phyloP scores from a whole-genome alignment of 2,888 invertebrate species.

The Brachyptera risi region DNA sequence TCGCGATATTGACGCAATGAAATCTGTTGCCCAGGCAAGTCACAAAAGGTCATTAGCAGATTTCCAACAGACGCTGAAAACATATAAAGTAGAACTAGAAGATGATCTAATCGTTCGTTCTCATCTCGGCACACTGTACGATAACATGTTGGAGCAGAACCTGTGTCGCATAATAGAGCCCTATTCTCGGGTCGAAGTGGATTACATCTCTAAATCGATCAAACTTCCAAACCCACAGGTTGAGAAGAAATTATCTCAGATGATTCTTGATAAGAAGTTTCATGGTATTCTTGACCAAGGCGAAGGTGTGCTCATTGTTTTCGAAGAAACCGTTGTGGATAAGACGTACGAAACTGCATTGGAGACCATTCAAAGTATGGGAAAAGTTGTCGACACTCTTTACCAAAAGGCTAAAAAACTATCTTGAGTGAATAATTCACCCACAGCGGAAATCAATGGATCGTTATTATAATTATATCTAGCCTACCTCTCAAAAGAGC shows the following conservation, averaged over 20 bases:
- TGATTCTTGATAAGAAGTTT: slow-evolving; percentile 98
- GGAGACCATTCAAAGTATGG: slow-evolving; percentile 98
- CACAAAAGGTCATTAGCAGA: slow-evolving; percentile 95
- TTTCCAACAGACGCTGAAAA: slow-evolving; percentile 85
- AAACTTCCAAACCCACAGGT: slow-evolving; percentile 86
- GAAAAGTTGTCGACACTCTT: slow-evolving; percentile 97
- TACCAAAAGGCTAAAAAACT: slow-evolving; percentile 99
- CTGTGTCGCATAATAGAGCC: slow-evolving; percentile 98
- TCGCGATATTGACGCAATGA: slow-evolving; percentile 96
- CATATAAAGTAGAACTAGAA: slow-evolving; percentile 83
- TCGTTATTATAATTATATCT: too few relatives aligned
- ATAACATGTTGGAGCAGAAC: slow-evolving; percentile 99
- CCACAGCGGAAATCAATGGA: too few relatives aligned
- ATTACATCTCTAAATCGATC: slow-evolving; percentile 88
- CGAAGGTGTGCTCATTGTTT: slow-evolving; percentile 95
- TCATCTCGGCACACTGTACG: slow-evolving; percentile 94
- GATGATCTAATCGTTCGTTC: slow-evolving; percentile 96
- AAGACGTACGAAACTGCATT: slow-evolving; percentile 97
- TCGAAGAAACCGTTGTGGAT: slow-evolving; percentile 91
- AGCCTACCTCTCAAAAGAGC: too few relatives aligned
- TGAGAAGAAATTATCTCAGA: slow-evolving; percentile 98
- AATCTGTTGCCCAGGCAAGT: slow-evolving; percentile 92
- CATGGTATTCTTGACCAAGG: slow-evolving; percentile 98
- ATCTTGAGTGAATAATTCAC: slow-evolving; percentile 72
- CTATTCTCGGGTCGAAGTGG: slow-evolving; percentile 87